phyloP scores from a whole-genome alignment of 2,797 vertebrate species.

The Coreius guichenoti region DNA sequence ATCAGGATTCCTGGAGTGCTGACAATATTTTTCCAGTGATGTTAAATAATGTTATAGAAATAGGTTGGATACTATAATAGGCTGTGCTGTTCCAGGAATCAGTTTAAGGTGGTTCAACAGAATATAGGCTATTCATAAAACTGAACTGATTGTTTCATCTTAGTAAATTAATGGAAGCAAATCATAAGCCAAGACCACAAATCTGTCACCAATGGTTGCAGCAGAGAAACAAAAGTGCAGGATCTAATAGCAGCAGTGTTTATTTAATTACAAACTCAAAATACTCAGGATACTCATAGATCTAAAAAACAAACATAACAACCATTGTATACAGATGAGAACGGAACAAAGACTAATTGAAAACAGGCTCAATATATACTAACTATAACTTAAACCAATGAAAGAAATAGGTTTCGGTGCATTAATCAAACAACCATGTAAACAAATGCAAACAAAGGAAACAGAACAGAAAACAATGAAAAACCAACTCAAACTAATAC shows the following conservation, averaged over 20 bases:
- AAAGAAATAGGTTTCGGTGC: neutral
- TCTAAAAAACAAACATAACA: neutral
- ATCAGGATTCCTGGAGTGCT: constrained; percentile 5
- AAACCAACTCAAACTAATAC: neutral
- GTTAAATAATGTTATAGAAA: neutral
- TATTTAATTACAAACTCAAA: neutral
- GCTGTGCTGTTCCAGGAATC: constrained; percentile 4
- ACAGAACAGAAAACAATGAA: neutral
- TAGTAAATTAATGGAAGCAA: neutral
- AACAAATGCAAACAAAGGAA: neutral
- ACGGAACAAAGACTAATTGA: neutral
- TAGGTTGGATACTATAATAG: neutral
- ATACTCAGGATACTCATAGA: neutral
- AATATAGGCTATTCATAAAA: neutral
- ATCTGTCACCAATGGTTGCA: neutral
- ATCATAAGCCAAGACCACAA: neutral
- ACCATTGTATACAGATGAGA: neutral
- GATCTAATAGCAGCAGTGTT: neutral
- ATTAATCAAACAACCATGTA: neutral
- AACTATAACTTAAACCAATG: neutral
- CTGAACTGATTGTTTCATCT: neutral
- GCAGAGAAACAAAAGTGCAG: neutral
- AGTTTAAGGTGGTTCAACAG: neutral
- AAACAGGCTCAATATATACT: neutral
- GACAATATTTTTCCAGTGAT: constrained; percentile 22